Evolutionary conservation across 2,888 invertebrate genomes (phyloP).

Genomic region (Nemurella pictetii): DNA sequence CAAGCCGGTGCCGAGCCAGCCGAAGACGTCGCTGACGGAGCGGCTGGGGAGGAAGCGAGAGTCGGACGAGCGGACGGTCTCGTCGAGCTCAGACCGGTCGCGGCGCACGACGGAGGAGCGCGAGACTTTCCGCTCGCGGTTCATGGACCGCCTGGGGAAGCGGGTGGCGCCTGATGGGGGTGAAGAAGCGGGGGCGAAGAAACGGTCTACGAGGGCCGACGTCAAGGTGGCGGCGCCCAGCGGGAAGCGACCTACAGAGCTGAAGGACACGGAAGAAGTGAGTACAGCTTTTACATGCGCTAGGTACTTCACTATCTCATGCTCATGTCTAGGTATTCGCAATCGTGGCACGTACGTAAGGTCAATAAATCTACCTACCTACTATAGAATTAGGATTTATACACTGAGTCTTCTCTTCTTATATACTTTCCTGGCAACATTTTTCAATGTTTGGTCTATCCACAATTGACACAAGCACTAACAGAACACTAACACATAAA

Average conservation of each 20-base stretch:
- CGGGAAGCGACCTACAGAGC: neutral
- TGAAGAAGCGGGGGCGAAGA: neutral
- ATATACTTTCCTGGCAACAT: no score
- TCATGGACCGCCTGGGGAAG: constrained; percentile 8
- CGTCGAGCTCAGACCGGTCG: neutral
- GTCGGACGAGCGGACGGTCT: neutral
- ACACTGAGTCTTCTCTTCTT: no score
- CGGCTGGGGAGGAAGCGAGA: constrained; percentile 1
- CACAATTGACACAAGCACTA: no score
- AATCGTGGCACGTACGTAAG: no score
- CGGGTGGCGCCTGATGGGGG: neutral
- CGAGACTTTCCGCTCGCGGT: neutral
- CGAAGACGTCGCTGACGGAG: neutral
- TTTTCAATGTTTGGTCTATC: no score
- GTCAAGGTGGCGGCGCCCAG: neutral
- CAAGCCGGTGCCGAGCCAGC: neutral
- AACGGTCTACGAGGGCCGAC: neutral
- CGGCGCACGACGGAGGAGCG: neutral
- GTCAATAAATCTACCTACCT: no score
- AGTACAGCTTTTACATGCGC: no score
- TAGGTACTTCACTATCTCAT: no score
- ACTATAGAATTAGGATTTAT: no score
- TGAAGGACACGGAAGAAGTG: neutral
- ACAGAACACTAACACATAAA: no score
- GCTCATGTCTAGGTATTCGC: no score